Evolutionary conservation across 1,140 invertebrate species (phyloP), one percentile per base, ranked within the genome.

Genomic region (Bombus breviceps): DNA sequence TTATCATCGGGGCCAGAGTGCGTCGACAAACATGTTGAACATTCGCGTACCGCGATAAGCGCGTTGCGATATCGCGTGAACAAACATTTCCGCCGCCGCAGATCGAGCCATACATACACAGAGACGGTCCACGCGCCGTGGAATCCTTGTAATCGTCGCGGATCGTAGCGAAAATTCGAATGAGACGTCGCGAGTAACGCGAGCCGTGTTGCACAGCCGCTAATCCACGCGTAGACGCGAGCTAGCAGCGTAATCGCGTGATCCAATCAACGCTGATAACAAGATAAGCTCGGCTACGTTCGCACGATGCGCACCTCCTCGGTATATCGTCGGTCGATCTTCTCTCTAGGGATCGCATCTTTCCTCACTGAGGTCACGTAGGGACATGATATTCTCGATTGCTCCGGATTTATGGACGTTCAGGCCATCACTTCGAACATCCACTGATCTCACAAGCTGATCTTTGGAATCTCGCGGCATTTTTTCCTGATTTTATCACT

Each of bases 211-310:
- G 22, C 59, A 57, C 37, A 32, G 8, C 62, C 37, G 34, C 25
- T 77, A 80, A 71, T 88, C 62, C 59, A 25, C 53, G 41, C 43
- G 37, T 78, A 75, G 41, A 43, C 73, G 68, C 39, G 53, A 43
- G 71, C 57, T 53, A 18, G 76, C 66, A 39, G 41, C 28, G 83
- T 89, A 87, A 90, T 91, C 84, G 32, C 77, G 86, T 71, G 79
- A 86, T 89, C 78, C 87, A 87, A 89, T 87, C 87, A 85, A 90
- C 83, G 81, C 83, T 41, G 89, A 91, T 91, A 90, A 92, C 71
- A 83, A 86, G 87, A 91, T 92, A 90, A 91, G 82, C 68, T 76
- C 18, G 39, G 18, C 22, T 68, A 72, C 34, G 53, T 59, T 77
- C 81, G 85, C 66, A 28, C 69, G 76, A 18, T 39, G 47, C 69